Evolutionary conservation across 53 echinoderm and acorn worm species (phyloP).

Genomic region (Stichopus horrens): DNA sequence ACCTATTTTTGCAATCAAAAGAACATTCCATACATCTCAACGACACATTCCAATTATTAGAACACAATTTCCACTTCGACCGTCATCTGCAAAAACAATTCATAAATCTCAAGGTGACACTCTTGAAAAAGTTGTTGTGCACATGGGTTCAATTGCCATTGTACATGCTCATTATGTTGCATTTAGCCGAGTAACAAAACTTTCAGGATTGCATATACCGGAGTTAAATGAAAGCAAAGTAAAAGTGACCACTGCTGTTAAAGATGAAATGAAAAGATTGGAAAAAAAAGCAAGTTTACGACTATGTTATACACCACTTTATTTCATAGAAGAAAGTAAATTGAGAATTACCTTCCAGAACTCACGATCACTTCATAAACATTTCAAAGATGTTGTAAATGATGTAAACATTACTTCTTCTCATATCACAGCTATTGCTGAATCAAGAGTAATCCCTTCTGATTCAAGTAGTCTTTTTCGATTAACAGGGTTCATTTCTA

Average conservation of each 20-base stretch:
- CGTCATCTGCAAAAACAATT: slow-evolving; percentile 55
- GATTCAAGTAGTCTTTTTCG: too few relatives aligned
- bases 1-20: slow-evolving; percentile 41
- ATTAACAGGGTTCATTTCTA: too few relatives aligned
- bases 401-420: too few relatives aligned
- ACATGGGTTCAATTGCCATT: slow-evolving; percentile 50
- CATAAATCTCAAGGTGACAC: slow-evolving; percentile 66
- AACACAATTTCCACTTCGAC: slow-evolving; percentile 58
- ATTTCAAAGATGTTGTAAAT: too few relatives aligned
- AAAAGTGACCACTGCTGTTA: slow-evolving; percentile 5
- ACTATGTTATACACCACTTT: slow-evolving; percentile 46
- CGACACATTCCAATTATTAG: slow-evolving; percentile 24
- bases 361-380: slow-evolving; percentile 41
- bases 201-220: slow-evolving; percentile 22
- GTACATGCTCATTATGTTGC: too few relatives aligned
- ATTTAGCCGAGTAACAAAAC: too few relatives aligned
- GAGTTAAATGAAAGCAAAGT: slow-evolving; percentile 39
- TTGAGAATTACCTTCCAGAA: slow-evolving; percentile 37
- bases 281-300: background rate
- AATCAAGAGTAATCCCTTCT: too few relatives aligned
- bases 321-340: background rate
- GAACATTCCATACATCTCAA: slow-evolving; percentile 17
- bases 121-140: slow-evolving; percentile 44
- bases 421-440: too few relatives aligned
- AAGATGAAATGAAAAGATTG: slow-evolving; percentile 40